Base-by-base conservation (phyloP, 30 jellyfish, hydroid and myxozoan genomes). In the Aurelia coerulea region DNA sequence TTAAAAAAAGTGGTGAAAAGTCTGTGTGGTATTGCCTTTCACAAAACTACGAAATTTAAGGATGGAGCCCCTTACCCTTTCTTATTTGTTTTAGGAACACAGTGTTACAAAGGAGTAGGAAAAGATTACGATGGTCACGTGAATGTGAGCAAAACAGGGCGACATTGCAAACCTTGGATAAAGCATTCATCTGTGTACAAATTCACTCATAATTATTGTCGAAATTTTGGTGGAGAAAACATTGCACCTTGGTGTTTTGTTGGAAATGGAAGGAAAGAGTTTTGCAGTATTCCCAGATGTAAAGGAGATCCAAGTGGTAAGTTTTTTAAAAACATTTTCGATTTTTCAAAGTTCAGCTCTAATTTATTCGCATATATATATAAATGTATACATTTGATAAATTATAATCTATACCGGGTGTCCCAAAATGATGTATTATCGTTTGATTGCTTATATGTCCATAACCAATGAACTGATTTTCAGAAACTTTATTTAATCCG, bases 171-270 rank as follows among this genome's bases (percentile, higher is more conserved):
- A 35, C 81, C 84, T 9, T 93, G 98, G 98, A 82, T 75, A 19
- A 54, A 87, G 5, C 88, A 87, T 78, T 92, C 91, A 2, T 65
- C 85, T 3, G 88, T 79, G 53, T 59, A 66, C 79, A 84, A 82
- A 69, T 71, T 93, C 83, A 73, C 87, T 8, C 98, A 93, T 33
- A 92, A 87, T 82, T 88, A 81, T 75, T 93, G 98, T 37, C 92
- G 98, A 50, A 93, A 93, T 74, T 93, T 85, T 71, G 96, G 96
- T 51, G 98, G 95, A 32, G 91, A 88, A 32, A 83, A 66, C 73
- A 31, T 17, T 75, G 75, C 96, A 2, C 98, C 98, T 8, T 93
- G 98, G 98, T 93, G 98, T 66, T 93, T 80, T 65, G 97, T 83
- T 59, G 90, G 66, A 4, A 34, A 73, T 41, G 93, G 94, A 13